Percentiles rank a stretch among this genome's conserved stretches.
Conservation (phyloP, 2,888 invertebrate genomes). For the Brachycybe producta region DNA sequence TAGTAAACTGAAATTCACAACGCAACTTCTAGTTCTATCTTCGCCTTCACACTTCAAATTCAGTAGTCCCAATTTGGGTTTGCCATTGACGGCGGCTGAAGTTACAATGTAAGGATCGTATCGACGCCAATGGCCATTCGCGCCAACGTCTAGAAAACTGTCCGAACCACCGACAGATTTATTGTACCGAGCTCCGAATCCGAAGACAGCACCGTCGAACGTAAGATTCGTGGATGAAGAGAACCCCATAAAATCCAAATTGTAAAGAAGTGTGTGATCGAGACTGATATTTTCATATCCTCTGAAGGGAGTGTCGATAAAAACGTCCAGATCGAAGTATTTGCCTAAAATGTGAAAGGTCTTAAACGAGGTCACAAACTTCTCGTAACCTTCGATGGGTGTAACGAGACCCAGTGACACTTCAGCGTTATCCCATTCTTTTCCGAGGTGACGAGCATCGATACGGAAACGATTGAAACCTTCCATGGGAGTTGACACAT, state of each 20-base stretch:
- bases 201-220: background rate
- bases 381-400: constrained; percentile 14
- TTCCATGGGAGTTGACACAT: background rate
- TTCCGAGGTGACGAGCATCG: constrained; percentile 2
- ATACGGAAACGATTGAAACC: background rate
- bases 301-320: constrained; percentile 9
- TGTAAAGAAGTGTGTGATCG: constrained; percentile 1
- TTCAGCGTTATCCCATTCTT: constrained; percentile 13
- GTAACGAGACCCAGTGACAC: background rate
- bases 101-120: too few relatives aligned
- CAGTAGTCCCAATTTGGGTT: background rate
- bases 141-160: background rate
- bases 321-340: constrained; percentile 2
- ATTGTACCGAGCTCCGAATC: background rate
- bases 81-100: too few relatives aligned
- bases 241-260: background rate
- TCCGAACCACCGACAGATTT: background rate
- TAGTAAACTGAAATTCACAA: background rate
- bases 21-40: background rate
- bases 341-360: constrained; percentile 7
- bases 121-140: constrained; percentile 1
- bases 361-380: constrained; percentile 1
- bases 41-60: background rate
- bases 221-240: background rate
- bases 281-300: constrained; percentile 15